These are phyloP conservation scores for Bucorvus abyssinicus DNA, from an alignment of 2,797 vertebrate genomes.

Conservation along the genomic window DNA sequence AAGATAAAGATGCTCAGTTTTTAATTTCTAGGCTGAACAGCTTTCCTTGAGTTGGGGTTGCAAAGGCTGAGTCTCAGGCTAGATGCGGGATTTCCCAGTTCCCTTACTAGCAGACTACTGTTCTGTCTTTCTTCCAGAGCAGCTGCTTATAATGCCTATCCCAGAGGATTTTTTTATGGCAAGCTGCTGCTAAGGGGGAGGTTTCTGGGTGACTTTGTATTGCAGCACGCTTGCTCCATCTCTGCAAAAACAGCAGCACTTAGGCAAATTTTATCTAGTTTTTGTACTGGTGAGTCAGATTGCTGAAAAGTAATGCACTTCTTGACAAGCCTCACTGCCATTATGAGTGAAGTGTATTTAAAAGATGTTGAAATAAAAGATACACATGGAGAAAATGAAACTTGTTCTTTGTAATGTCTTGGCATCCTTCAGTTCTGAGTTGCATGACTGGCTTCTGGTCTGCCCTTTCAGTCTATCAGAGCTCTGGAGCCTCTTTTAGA, in stretches of 20 bases:
- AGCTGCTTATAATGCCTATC: neutral
- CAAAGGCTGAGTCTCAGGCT: neutral
- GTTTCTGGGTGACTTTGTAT: neutral
- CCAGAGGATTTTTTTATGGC: neutral
- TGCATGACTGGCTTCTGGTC: neutral
- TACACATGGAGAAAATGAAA: neutral
- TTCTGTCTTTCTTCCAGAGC: constrained; percentile 31
- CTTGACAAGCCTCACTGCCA: neutral
- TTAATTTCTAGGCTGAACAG: neutral
- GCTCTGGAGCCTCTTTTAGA: neutral
- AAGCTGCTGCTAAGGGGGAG: constrained; percentile 20
- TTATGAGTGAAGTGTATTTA: neutral
- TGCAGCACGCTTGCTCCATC: neutral
- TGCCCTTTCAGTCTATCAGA: neutral
- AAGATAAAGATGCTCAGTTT: neutral
- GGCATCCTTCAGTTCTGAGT: neutral
- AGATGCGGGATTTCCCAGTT: neutral
- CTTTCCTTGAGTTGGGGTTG: neutral
- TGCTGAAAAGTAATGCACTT: neutral
- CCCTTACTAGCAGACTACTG: neutral
- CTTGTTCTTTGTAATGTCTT: neutral
- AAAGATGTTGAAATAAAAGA: neutral
- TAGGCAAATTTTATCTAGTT: constrained; percentile 13
- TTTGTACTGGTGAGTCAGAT: neutral
- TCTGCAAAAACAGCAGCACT: constrained; percentile 48